Evolutionary conservation across 2,888 invertebrate species (phyloP), one percentile per base, ranked within the genome.

Genomic region (Crocallis elinguaria): DNA sequence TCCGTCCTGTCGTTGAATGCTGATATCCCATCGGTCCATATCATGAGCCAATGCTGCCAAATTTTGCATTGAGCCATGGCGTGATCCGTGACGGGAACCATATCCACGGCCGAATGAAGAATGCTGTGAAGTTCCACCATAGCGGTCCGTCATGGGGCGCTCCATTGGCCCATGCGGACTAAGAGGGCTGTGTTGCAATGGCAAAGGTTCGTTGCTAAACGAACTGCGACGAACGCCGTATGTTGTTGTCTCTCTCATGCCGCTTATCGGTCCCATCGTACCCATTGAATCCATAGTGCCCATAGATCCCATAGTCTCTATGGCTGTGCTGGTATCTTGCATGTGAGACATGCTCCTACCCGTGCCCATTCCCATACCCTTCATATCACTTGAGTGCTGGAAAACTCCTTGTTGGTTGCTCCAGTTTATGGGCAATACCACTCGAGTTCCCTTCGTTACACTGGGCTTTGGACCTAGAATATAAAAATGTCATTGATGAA

Each of bases 401-500:
- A 86, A 84, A 1, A 82, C 81, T 9, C 88, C 87, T 69, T 89
- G 91, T 54, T 88, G 90, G 23, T 75, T 84, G 55, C 67, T 88
- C 89, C 88, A 92, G 54, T 92, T 89, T 0, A 94, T 87, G 0
- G 93, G 92, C 29, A 95, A 73, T 33, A 94, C 92, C 0, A 93
- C 93, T 52, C 93, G 85, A 5, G 95, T 95, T 33, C 94, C 94
- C 77, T 94, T 94, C 0, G 94, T 92, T 3, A 94, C 93, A 50
- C 93, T 90, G 8, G 94, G 94, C 52, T 93, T 93, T 2, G 94
- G 92, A 57, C 94, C 94, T 94, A 71, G 32, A 71, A 42, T 32
- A 19, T 11, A 42, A 27, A 36, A 42, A n/a, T n/a, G n/a, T 17
- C 3, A 4, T 32, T 2, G 9, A n/a, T n/a, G n/a, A n/a, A n/a